Evolutionary conservation across 2,888 invertebrate species (phyloP), one percentile per base, ranked within the genome.

Genomic region (Morinoia aosen): DNA sequence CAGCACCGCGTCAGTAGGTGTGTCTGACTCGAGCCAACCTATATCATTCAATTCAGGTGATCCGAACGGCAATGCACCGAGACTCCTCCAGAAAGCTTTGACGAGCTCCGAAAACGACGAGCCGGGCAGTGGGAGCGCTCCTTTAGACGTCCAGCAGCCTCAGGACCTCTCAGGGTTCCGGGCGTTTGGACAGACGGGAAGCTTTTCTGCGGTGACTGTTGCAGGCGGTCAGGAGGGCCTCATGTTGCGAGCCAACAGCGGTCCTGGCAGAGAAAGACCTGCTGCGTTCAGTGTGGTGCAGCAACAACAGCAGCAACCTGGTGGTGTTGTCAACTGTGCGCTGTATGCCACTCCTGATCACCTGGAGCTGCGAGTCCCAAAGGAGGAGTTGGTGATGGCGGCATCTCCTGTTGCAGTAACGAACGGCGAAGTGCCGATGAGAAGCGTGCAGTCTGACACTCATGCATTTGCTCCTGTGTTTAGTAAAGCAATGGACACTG

Each of bases 351-450:
- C 58, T 39, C 91, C 33, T 58, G 88, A 90, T 48, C 48, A 90
- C 25, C 19, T 61, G 39, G 93, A 95, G 39, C 57, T 95, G 10
- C 58, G 93, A 48, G 95, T 58, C 39, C 88, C 61, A 16, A 91
- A 95, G 91, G 95, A 95, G 19, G 90, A 58, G 48, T 11, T 95
- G 25, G 95, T 88, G 25, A 33, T 93, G 93, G 98, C 96, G 98
- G 98, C 64, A 98, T 98, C 93, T 98, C 98, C 58, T 98, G 98
- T 97, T 98, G 99, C 98, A 98, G 4, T 98, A 98, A 25, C 97
- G 97, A 95, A 97, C 97, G 93, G 93, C 94, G 14, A 57, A 91
- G 61, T 95, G 61, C 95, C 76, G 95, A 95, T 64, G 95, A 95
- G 57, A 95, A 96, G 94, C 88, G 93, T 64, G 95, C 64, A 76